Evolutionary conservation across 35 echinoderm and acorn worm genomes (phyloP).

Genomic region (Heliocidaris tuberculata): DNA sequence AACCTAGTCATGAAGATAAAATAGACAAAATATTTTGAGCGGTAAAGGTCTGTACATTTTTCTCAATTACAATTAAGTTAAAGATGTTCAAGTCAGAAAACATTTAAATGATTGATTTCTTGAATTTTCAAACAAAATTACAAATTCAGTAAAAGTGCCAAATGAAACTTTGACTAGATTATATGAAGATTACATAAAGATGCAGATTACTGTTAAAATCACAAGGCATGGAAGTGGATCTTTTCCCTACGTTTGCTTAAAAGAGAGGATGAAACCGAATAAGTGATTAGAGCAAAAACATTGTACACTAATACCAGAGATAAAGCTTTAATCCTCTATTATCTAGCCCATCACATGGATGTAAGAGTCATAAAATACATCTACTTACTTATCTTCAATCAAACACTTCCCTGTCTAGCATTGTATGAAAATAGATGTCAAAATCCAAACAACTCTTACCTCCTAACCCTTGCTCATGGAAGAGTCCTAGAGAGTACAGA

Average conservation of each 20-base stretch:
- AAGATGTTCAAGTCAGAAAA: background rate
- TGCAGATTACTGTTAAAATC: too few relatives aligned
- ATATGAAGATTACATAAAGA: too few relatives aligned
- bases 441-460: background rate
- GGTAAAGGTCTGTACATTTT: background rate
- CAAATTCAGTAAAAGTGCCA: too few relatives aligned
- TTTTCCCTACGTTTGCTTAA: too few relatives aligned
- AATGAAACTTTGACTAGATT: too few relatives aligned
- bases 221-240: too few relatives aligned
- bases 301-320: background rate
- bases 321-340: background rate
- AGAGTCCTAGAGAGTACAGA: conserved; percentile 70
- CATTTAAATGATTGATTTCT: background rate
- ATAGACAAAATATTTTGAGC: background rate
- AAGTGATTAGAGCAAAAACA: background rate
- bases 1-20: conserved; percentile 14
- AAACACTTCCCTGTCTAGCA: background rate
- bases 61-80: background rate
- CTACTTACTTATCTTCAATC: background rate
- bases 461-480: conserved; percentile 70
- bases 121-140: background rate
- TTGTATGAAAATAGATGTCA: background rate
- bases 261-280: background rate
- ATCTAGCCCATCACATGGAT: background rate
- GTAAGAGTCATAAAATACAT: background rate